Evolutionary conservation across 2,113 vertebrate genomes (phyloP).

Genomic region (Grantiella picta): DNA sequence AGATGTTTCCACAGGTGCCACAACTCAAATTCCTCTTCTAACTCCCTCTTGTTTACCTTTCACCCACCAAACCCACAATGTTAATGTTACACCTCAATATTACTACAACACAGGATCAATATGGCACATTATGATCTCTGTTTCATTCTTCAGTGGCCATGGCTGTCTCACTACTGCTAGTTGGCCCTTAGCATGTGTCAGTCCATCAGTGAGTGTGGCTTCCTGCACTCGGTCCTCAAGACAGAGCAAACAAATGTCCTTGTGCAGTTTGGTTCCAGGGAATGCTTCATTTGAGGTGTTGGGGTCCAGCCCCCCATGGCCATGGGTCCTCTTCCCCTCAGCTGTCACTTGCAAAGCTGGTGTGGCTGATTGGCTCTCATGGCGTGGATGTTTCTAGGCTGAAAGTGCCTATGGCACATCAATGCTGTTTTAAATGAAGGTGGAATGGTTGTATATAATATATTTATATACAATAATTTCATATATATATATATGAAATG

Average conservation of each 20-base stretch:
- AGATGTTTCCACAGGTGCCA: neutral
- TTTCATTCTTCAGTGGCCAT: neutral
- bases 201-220: neutral
- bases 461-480: neutral
- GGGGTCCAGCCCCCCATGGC: neutral
- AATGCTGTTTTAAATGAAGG: neutral
- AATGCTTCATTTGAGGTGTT: neutral
- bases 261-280: neutral
- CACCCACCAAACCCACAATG: neutral
- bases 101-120: neutral
- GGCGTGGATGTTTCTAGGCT: neutral
- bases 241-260: neutral
- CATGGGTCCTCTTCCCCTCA: accelerated
- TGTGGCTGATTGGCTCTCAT: neutral
- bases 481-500: no score
- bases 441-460: neutral
- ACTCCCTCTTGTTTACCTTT: neutral
- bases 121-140: neutral
- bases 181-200: accelerated
- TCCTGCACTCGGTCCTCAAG: neutral
- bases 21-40: neutral
- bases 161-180: neutral
- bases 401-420: neutral
- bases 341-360: accelerated
- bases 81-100: neutral